phyloP scores from a whole-genome alignment of 1,140 invertebrate species.

The Phymorhynchus buccinoides region DNA sequence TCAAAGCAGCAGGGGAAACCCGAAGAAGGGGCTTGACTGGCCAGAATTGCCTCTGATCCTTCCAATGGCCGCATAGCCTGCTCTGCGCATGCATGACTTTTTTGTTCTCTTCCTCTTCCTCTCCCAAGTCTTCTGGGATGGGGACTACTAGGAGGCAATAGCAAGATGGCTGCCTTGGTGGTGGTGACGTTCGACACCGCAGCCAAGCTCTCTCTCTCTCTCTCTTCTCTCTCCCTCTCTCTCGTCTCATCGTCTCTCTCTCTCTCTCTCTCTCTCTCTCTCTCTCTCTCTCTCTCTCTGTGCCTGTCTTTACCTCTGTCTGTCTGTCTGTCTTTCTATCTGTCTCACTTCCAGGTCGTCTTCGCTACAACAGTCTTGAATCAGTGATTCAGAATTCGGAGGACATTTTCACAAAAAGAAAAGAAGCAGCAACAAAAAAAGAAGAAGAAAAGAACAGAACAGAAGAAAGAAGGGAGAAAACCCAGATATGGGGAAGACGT shows the following conservation, averaged over 20 bases:
- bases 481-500: neutral
- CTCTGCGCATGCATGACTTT: neutral
- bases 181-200: too few species aligned
- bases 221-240: neutral
- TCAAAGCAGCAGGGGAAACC: slow-evolving; percentile 29
- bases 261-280: neutral
- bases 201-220: neutral
- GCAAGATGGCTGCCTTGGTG: neutral
- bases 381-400: neutral
- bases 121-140: too few species aligned
- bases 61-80: neutral
- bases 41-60: slow-evolving; percentile 16
- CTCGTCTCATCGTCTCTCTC: too few species aligned
- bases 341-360: too few species aligned
- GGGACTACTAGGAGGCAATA: too few species aligned
- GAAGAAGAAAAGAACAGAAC: too few species aligned
- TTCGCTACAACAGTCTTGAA: neutral
- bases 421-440: too few species aligned
- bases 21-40: neutral
- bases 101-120: neutral
- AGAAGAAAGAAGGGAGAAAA: too few species aligned
- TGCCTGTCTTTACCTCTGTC: neutral
- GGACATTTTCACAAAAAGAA: too few species aligned
- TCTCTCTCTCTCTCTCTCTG: neutral
- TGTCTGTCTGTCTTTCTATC: too few species aligned